Evolutionary conservation across 1,140 invertebrate genomes (phyloP).

Genomic region (Adelges cooleyi): DNA sequence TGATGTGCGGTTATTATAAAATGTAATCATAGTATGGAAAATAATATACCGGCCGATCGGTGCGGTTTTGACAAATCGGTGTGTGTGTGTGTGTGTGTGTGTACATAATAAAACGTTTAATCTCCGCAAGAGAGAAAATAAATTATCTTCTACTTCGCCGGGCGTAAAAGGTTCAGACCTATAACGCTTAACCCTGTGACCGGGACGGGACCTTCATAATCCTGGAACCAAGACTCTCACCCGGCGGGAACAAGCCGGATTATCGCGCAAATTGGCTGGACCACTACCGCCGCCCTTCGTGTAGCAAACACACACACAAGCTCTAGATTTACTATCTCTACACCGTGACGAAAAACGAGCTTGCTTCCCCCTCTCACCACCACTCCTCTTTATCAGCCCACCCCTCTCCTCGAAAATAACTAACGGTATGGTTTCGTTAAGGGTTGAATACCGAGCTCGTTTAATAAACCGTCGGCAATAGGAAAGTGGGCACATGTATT

Average conservation of each 20-base stretch:
- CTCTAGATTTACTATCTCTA: no score
- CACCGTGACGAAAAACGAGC: neutral
- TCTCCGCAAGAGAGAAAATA: neutral
- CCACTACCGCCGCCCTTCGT: neutral
- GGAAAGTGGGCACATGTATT: no score
- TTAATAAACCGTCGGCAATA: neutral
- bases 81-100: no score
- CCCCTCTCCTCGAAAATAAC: no score
- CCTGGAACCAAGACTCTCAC: conserved; percentile 6
- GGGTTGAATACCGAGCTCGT: neutral
- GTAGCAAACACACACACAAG: no score
- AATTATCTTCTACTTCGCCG: conserved; percentile 7
- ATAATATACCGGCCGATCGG: no score
- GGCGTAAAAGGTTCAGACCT: neutral
- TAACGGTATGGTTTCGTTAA: conserved; percentile 3
- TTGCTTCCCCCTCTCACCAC: neutral
- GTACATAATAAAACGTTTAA: neutral
- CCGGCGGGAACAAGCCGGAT: neutral
- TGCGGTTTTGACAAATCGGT: no score
- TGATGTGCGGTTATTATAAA: no score
- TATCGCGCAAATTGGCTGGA: conserved; percentile 23
- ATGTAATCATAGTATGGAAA: no score
- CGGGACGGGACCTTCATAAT: conserved; percentile 12
- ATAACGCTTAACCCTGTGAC: neutral
- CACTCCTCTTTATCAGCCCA: no score